A percentile compares a stretch with the other conserved stretches of the same genome.
phyloP scores from a whole-genome alignment of 64 coral and sea anemone species.

The Porites lutea region DNA sequence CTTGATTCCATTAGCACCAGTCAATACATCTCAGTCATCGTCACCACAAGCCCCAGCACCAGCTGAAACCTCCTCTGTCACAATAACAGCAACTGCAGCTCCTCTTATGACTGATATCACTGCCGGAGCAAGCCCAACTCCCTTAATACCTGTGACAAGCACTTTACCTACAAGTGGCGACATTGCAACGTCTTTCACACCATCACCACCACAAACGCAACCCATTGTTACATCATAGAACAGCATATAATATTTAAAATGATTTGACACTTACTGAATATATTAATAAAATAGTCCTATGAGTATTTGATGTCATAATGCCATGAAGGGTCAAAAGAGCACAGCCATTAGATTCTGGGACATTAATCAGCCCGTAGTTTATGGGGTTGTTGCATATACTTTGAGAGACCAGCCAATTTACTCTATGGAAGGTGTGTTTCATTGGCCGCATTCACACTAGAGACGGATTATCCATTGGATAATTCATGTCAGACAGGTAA shows the following conservation, averaged over 20 bases:
- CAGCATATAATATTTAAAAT: background rate
- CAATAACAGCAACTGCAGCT: constrained; percentile 83
- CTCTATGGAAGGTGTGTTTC: background rate
- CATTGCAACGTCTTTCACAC: constrained; percentile 18
- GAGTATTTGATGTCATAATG: background rate
- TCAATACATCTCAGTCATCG: background rate
- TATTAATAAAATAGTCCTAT: background rate
- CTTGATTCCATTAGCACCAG: background rate
- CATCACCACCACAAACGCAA: constrained; percentile 51
- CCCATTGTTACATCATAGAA: constrained; percentile 23
- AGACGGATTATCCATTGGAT: no score
- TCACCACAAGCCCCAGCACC: constrained; percentile 3
- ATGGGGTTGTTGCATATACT: background rate
- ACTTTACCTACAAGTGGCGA: background rate
- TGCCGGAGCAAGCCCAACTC: constrained; percentile 84
- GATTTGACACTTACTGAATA: background rate
- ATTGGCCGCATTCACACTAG: no score
- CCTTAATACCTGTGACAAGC: constrained; percentile 33
- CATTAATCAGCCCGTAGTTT: background rate
- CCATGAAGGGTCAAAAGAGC: no score
- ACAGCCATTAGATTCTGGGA: no score
- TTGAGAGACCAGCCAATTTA: background rate
- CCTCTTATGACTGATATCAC: constrained; percentile 91
- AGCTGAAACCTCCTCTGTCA: constrained; percentile 40
- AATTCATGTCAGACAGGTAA: no score